Percentiles rank a stretch among this genome's conserved stretches.
Conservation (phyloP, 2,113 vertebrate species). For the Daboia siamensis region DNA sequence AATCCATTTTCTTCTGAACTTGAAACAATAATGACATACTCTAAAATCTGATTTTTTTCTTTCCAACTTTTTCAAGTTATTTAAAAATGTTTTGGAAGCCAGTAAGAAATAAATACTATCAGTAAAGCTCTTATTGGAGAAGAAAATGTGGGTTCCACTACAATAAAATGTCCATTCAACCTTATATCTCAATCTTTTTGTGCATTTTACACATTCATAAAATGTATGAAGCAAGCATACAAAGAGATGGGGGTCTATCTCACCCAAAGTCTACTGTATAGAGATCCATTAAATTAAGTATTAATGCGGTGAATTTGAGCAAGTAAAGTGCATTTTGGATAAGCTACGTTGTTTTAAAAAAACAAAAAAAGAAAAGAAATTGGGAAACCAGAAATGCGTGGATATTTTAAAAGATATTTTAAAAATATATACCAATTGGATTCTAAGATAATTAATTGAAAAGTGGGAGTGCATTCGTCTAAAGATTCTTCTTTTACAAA, state of each 20-base stretch:
- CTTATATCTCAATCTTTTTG: background rate
- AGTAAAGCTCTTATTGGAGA: background rate
- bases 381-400: background rate
- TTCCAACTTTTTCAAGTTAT: background rate
- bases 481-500: conserved; percentile 73
- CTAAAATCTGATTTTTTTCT: background rate
- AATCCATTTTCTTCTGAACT: background rate
- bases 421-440: conserved; percentile 30
- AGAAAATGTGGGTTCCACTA: background rate
- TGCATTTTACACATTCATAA: background rate
- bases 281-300: background rate
- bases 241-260: background rate
- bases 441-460: conserved; percentile 75
- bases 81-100: background rate
- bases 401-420: background rate
- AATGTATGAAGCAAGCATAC: background rate
- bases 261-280: background rate
- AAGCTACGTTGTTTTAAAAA: conserved; percentile 9
- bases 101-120: background rate
- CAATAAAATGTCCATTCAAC: background rate
- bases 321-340: conserved; percentile 54
- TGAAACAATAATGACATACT: background rate
- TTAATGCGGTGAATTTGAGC: conserved; percentile 30
- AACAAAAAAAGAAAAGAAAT: background rate
- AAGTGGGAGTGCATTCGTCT: conserved; percentile 74